Base-by-base conservation (phyloP, 2,888 invertebrate species). In the Eilema depressum region DNA sequence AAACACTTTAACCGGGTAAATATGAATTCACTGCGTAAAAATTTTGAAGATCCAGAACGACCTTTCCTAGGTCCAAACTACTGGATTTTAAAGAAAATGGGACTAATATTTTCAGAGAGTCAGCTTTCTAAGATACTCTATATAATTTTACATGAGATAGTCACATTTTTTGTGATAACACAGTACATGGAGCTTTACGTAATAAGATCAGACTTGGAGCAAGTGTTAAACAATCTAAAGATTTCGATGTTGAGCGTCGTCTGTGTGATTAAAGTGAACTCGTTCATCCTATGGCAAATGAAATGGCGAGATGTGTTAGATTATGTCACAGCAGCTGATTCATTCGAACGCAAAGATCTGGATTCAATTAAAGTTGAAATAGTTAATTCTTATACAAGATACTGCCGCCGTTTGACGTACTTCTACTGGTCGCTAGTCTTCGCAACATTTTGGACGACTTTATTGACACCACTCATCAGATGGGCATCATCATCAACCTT, bases 211-310 rank as follows among this genome's bases (percentile, higher is more conserved):
- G 83, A 94, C 72, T 77, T 93, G 62, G 89, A 91, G 80, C 85
- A 87, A 0, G 90, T 93, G 0, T 67, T 93, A n/a, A 91, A 91
- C 0, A 94, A 94, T 74, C 76, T 94, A 41, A 93, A 89, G 77
- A 91, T 93, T 75, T 91, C 94, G 0, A 93, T 93, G 91, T 74
- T 93, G 57, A 93, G 93, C 77, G 85, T 89, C 12, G 86, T 94
- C n/a, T 92, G 92, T 70, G 72, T 91, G 2, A 81, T 91, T 0
- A 94, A 95, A 82, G 85, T 83, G 0, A 89, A 90, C 63, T 89
- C 91, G 0, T 93, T 89, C 72, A 69, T 93, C 17, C 79, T 91
- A 28, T 93, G 91, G 91, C 91, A 93, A 84, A 75, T 76, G 2
- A 79, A 80, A 0, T 95, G 94, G 94, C 82, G 72, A 63, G 79